phyloP scores from a whole-genome alignment of 2,113 vertebrate species.

The Ivindomyrus marchei region DNA sequence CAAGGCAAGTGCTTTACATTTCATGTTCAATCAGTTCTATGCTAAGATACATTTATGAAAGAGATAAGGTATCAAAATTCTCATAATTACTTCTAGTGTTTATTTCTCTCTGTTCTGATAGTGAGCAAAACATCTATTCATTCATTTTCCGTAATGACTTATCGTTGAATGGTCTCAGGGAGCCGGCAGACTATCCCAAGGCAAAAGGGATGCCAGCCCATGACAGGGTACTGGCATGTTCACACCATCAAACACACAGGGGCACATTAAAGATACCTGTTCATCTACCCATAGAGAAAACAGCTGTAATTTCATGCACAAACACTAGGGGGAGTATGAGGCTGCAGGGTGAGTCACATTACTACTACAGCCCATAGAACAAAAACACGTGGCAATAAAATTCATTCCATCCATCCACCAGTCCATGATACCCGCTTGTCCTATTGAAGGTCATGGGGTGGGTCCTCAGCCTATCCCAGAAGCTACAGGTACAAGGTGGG shows the following conservation, averaged over 20 bases:
- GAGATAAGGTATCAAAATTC: not conserved
- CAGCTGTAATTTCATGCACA: not conserved
- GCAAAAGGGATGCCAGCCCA: not conserved
- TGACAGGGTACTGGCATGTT: not conserved
- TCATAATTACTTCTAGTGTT: not conserved
- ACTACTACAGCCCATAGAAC: not conserved
- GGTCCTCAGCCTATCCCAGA: not conserved
- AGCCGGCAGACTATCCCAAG: not conserved
- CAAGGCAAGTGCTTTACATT: not conserved
- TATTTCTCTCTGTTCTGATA: not conserved
- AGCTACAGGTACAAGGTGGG: not conserved
- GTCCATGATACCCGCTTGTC: not conserved
- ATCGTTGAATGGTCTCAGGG: not conserved
- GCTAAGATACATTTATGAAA: not conserved
- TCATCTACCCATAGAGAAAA: not conserved
- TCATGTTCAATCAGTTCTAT: not conserved
- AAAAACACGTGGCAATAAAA: not conserved
- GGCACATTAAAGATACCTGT: not conserved
- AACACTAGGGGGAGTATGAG: not conserved
- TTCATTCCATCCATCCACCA: not conserved
- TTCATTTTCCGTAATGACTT: not conserved
- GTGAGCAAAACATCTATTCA: not conserved
- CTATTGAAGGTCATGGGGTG: not conserved
- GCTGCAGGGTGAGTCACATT: not conserved
- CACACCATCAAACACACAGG: not conserved